These are phyloP conservation scores for Caradrina clavipalpis DNA, from an alignment of 2,888 invertebrate genomes.

Conservation along the genomic window DNA sequence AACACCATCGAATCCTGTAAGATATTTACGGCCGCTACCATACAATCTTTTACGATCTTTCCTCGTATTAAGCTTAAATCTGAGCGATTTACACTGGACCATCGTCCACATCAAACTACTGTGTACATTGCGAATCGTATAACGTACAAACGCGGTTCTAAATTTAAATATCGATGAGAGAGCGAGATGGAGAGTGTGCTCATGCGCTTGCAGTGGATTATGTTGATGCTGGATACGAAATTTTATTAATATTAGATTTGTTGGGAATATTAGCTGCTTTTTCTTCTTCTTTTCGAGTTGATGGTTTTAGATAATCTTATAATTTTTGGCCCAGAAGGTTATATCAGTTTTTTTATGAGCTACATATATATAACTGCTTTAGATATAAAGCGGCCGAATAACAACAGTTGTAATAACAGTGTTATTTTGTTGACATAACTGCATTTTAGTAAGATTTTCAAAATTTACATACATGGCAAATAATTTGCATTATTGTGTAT, in stretches of 20 bases:
- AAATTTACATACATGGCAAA: too few relatives aligned
- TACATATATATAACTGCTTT: not conserved
- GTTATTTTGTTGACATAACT: too few relatives aligned
- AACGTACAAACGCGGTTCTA: conserved; percentile 81
- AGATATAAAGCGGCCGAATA: too few relatives aligned
- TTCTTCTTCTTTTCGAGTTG: too few relatives aligned
- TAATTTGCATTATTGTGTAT: too few relatives aligned
- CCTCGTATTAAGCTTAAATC: conserved; percentile 24
- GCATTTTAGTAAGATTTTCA: too few relatives aligned
- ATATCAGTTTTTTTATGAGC: not conserved
- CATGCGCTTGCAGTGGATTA: conserved; percentile 69
- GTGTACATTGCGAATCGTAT: conserved; percentile 79
- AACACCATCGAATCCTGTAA: not conserved
- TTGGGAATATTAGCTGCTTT: too few relatives aligned
- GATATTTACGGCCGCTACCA: not conserved
- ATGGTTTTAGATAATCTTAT: too few relatives aligned
- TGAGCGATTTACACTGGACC: conserved; percentile 45
- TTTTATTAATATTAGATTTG: not conserved
- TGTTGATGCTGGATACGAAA: conserved; percentile 54
- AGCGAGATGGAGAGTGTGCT: conserved; percentile 79
- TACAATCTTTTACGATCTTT: conserved; percentile 15
- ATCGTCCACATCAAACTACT: conserved; percentile 67
- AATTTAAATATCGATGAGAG: conserved; percentile 86
- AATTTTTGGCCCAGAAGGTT: too few relatives aligned
- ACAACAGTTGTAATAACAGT: too few relatives aligned